Conservation (phyloP, 2,797 vertebrate species). For the Leuciscus waleckii region DNA sequence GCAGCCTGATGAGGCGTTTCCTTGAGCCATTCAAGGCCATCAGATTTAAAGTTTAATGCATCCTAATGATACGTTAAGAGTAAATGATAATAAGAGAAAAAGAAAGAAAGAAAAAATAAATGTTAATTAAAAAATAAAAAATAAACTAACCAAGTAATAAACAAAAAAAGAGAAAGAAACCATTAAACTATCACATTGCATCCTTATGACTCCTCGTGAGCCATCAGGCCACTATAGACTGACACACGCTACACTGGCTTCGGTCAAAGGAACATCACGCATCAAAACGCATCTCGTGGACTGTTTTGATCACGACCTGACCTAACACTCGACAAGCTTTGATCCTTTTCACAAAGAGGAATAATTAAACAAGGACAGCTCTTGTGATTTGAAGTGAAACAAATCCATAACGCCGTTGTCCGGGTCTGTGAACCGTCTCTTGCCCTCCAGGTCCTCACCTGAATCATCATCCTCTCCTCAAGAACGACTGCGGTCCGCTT, state of each 20-base stretch:
- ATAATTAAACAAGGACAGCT: constrained; percentile 11
- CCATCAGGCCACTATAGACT: neutral
- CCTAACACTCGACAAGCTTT: constrained; percentile 4
- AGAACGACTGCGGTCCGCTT: constrained; percentile 84
- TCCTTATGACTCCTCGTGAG: neutral
- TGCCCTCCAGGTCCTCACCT: constrained; percentile 4
- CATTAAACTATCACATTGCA: neutral
- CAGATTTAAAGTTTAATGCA: neutral
- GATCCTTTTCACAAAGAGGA: constrained; percentile 12
- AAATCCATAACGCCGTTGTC: neutral
- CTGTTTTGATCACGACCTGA: constrained; percentile 7
- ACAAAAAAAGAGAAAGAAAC: neutral
- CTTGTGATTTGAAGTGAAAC: neutral
- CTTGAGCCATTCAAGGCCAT: neutral
- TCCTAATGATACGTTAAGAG: neutral
- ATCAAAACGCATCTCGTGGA: constrained; percentile 3
- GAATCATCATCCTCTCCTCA: constrained; percentile 66
- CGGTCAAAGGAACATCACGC: neutral
- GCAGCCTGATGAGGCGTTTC: constrained; percentile 11
- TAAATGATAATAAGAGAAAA: constrained; percentile 34
- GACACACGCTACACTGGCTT: constrained; percentile 6
- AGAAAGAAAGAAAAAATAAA: neutral
- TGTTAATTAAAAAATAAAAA: neutral
- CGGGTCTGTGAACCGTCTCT: constrained; percentile 5
- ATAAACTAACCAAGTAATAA: neutral